phyloP scores from a whole-genome alignment of 2,888 invertebrate species.

The Spodoptera picta region DNA sequence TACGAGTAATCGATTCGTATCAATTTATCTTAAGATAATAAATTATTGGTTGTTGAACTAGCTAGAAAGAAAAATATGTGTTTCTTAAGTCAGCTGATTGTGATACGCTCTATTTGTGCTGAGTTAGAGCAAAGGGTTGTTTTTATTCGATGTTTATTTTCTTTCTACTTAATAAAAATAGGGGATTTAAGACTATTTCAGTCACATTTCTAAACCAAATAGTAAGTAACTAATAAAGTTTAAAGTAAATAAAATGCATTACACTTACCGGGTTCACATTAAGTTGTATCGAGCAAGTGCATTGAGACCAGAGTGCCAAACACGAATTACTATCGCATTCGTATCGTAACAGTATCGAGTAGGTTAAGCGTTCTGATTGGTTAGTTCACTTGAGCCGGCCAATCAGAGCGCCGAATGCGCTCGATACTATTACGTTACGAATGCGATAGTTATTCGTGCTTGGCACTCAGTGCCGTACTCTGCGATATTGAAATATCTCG shows the following conservation, averaged over 20 bases:
- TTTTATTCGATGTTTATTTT: conserved; percentile 3
- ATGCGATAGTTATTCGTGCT: too few species aligned
- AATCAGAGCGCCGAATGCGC: too few species aligned
- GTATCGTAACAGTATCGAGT: too few species aligned
- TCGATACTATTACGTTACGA: too few species aligned
- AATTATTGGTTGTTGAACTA: conserved; percentile 21
- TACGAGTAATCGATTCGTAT: conserved; percentile 35
- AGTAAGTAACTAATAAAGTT: not conserved
- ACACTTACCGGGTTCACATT: conserved; percentile 8
- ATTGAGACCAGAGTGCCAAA: too few species aligned
- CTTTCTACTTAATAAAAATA: conserved; percentile 1
- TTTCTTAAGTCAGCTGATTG: conserved; percentile 34
- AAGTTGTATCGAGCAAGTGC: conserved; percentile 17
- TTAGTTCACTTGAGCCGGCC: too few species aligned
- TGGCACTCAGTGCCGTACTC: conserved; percentile 40
- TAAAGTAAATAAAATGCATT: conserved; percentile 6
- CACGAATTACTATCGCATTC: too few species aligned
- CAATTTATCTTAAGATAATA: conserved; percentile 21
- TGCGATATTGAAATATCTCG: conserved; percentile 38
- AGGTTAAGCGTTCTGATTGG: too few species aligned
- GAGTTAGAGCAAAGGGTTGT: conserved; percentile 11
- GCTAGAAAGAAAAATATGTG: conserved; percentile 17
- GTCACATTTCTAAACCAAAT: not conserved
- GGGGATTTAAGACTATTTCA: not conserved
- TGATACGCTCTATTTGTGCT: conserved; percentile 11